Percentiles rank a stretch among this genome's conserved stretches.
These are phyloP conservation scores for Phoebastria nigripes DNA, from an alignment of 2,797 vertebrate genomes.

Conservation along the genomic window DNA sequence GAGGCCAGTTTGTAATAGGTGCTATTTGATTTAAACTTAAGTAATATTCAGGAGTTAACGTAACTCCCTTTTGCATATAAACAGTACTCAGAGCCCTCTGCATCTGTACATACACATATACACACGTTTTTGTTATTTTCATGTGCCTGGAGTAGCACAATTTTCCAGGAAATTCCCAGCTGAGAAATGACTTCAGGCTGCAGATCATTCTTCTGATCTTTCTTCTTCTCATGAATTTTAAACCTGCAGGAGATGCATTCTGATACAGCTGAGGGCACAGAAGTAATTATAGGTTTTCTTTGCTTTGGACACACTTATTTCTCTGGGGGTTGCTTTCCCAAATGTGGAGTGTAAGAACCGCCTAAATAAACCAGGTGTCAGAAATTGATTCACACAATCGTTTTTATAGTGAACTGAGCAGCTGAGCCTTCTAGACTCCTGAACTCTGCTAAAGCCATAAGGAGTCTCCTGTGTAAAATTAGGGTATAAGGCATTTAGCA, in stretches of 20 bases:
- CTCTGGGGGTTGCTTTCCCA: conserved; percentile 6
- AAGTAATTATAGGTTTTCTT: conserved; percentile 47
- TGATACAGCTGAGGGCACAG: conserved; percentile 25
- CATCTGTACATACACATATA: neutral
- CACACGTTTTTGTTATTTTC: neutral
- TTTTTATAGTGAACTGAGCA: neutral
- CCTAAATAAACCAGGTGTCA: conserved; percentile 34
- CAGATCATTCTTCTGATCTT: conserved; percentile 38
- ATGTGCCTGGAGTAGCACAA: neutral
- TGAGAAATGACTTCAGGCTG: conserved; percentile 29
- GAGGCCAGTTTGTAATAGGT: neutral
- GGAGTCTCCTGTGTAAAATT: conserved; percentile 23
- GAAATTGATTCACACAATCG: neutral
- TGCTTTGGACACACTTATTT: conserved; percentile 36
- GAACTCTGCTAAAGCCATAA: conserved; percentile 24
- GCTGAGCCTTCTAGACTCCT: neutral
- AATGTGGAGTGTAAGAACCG: neutral
- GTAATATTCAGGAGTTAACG: neutral
- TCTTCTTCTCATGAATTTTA: conserved; percentile 42
- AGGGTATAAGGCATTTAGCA: neutral
- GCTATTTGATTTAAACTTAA: neutral
- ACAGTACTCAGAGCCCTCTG: neutral
- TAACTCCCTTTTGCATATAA: neutral
- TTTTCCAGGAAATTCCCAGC: conserved; percentile 41
- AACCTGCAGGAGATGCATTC: conserved; percentile 43